Evolutionary conservation across 2,113 vertebrate species (phyloP), one percentile per base, ranked within the genome.

Genomic region (Mirza zaza): DNA sequence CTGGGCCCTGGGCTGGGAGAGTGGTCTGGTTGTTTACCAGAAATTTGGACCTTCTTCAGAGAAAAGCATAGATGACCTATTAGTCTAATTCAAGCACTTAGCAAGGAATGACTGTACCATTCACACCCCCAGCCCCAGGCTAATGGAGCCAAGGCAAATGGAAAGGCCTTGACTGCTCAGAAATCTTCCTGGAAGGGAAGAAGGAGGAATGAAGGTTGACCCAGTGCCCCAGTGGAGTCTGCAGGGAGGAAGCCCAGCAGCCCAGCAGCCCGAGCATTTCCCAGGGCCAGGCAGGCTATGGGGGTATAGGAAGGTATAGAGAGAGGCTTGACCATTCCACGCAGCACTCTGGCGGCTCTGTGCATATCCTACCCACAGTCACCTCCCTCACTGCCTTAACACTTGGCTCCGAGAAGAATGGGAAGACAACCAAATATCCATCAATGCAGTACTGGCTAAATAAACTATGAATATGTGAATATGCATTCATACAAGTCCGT

Each of bases 41-140:
- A 98, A 99, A 98, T 99, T 98, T 98, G 98, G 98, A 98, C 98
- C 98, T 96, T 97, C 97, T 99, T 99, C 98, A 98, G 98, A 98
- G 98, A 98, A 99, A 99, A 98, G 98, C 98, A 98, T 98, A 98
- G 97, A 92, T 95, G 97, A 98, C 98, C 98, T 99, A 98, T 99
- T 99, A 98, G 99, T 98, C 98, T 99, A 98, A 99, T 98, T 98
- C 98, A 97, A 98, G 99, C 99, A 99, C 98, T 99, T 99, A 99
- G 98, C 98, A 98, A 97, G 86, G 86, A 97, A 98, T 98, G 97
- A 98, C 98, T 98, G 97, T 98, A 98, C 97, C 97, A 98, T 97
- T 97, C 97, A 98, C 98, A 98, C 96, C 98, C 97, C 96, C 95
- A 98, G 98, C 97, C 97, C 96, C 96, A 92, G 98, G 98, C 98